Evolutionary conservation across 2,888 invertebrate genomes (phyloP).

Genomic region (Aleiodes leptofemur): DNA sequence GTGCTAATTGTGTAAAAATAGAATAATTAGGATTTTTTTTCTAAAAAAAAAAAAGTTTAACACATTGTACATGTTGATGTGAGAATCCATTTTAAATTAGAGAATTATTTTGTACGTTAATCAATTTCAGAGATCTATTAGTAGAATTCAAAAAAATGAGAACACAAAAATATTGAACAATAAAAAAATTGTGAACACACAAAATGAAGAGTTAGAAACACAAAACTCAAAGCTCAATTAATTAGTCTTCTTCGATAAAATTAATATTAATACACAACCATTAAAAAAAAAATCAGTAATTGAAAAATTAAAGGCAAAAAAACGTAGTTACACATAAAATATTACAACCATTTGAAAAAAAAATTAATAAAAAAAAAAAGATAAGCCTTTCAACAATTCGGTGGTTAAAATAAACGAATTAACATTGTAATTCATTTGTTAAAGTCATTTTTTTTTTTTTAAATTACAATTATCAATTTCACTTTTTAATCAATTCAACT

Average conservation of each 20-base stretch:
- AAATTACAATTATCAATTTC: conserved; percentile 32
- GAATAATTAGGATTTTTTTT: conserved; percentile 4
- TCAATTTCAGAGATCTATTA: conserved; percentile 25
- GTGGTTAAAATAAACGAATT: conserved; percentile 15
- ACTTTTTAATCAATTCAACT: conserved; percentile 50
- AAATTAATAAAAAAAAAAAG: conserved; percentile 11
- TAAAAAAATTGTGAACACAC: not conserved
- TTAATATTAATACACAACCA: no score
- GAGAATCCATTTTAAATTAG: not conserved
- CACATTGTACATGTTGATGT: not conserved
- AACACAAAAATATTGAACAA: no score
- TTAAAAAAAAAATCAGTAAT: no score
- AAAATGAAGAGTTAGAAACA: not conserved
- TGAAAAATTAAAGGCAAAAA: no score
- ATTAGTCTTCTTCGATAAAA: no score
- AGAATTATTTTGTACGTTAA: conserved; percentile 18
- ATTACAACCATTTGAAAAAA: not conserved
- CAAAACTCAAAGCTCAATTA: not conserved
- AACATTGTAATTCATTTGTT: not conserved
- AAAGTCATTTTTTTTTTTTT: conserved; percentile 13
- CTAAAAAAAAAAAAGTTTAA: not conserved
- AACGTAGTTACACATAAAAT: no score
- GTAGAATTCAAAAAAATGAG: not conserved
- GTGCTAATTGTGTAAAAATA: conserved; percentile 14
- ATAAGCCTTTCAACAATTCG: not conserved